These are phyloP conservation scores for Aspidoscelis tigris DNA, from an alignment of 2,113 vertebrate genomes.

Conservation along the genomic window DNA sequence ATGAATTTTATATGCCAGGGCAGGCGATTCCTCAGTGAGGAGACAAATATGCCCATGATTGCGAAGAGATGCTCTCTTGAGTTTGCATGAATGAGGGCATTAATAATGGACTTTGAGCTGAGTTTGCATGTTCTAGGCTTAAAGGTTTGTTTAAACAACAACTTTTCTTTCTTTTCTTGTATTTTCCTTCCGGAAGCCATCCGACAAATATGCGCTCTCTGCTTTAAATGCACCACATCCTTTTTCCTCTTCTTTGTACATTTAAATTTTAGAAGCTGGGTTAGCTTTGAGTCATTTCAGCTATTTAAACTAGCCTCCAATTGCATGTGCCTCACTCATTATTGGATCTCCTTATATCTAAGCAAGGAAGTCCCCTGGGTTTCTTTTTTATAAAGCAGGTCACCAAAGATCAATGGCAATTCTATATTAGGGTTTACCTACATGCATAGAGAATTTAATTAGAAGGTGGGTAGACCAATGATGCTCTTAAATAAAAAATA, in stretches of 20 bases:
- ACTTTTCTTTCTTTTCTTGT: not conserved
- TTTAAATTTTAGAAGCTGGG: not conserved
- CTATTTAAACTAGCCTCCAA: not conserved
- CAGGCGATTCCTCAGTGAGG: not conserved
- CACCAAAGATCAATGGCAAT: too few species aligned
- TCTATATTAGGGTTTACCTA: too few species aligned
- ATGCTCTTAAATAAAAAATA: too few species aligned
- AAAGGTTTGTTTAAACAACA: not conserved
- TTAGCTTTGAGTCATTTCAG: not conserved
- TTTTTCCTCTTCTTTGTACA: conserved; percentile 1
- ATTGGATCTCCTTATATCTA: too few species aligned
- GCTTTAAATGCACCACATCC: not conserved
- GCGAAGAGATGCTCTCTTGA: not conserved
- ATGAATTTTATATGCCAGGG: not conserved
- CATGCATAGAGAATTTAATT: too few species aligned
- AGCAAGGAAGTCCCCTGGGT: too few species aligned
- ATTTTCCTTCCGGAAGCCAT: not conserved
- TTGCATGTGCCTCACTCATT: not conserved
- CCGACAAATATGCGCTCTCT: not conserved
- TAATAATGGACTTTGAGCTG: not conserved
- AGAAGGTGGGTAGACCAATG: too few species aligned
- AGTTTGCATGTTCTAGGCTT: not conserved
- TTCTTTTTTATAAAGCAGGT: too few species aligned
- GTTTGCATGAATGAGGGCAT: not conserved
- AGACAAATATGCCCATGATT: not conserved